phyloP scores from a whole-genome alignment of 2,797 vertebrate genomes.

The Epinephelus awoara region DNA sequence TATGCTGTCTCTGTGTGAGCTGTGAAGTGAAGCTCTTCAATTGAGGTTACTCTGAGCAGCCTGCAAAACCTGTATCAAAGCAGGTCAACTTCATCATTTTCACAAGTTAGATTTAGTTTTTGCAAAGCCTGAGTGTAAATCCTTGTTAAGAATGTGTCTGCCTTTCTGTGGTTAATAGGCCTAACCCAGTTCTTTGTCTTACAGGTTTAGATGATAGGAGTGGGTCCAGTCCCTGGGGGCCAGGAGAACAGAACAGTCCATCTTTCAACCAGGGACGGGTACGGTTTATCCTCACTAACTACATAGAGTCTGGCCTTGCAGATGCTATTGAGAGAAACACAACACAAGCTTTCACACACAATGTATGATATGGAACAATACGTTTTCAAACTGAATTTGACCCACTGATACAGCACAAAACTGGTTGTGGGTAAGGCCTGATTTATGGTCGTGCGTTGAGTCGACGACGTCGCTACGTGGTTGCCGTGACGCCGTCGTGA shows the following conservation, averaged over 20 bases:
- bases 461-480: too few relatives aligned
- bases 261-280: slow-evolving; percentile 94
- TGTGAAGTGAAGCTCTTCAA: slow-evolving; percentile 63
- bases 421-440: background rate
- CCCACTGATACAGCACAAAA: background rate
- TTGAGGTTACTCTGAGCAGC: slow-evolving; percentile 58
- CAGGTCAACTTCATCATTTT: slow-evolving; percentile 59
- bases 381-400: slow-evolving; percentile 6
- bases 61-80: slow-evolving; percentile 60
- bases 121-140: slow-evolving; percentile 33
- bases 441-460: too few relatives aligned
- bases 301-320: slow-evolving; percentile 4
- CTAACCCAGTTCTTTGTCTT: slow-evolving; percentile 66
- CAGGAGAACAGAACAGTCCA: slow-evolving; percentile 91
- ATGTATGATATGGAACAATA: background rate
- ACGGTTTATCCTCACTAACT: slow-evolving; percentile 53
- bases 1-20: slow-evolving; percentile 68
- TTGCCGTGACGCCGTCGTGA: too few relatives aligned
- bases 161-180: slow-evolving; percentile 11
- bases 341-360: background rate
- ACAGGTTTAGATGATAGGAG: slow-evolving; percentile 93
- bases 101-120: slow-evolving; percentile 53
- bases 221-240: slow-evolving; percentile 91
- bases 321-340: slow-evolving; percentile 11
- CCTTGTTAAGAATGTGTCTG: slow-evolving; percentile 21